Base-by-base conservation (phyloP, 2,113 vertebrate genomes). In the Paedocypris sp. region DNA sequence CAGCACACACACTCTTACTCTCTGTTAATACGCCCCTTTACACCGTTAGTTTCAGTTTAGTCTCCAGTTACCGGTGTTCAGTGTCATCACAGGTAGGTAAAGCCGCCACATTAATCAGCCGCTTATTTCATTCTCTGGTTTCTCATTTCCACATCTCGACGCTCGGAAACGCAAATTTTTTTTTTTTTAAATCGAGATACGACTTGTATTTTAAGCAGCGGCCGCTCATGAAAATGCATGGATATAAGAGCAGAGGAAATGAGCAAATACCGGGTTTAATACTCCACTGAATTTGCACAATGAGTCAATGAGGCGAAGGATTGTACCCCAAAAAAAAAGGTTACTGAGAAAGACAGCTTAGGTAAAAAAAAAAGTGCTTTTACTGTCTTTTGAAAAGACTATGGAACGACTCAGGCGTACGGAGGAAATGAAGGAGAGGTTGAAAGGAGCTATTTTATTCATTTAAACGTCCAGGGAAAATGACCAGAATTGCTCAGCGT, bases 1-100 rank as follows among this genome's bases (percentile, higher is more conserved):
- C 68, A 68, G 25, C 29, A 51, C 2, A 19, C 8, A 48, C 18
- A 16, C 57, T 50, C 51, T 53, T 28, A 13, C 38, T 42, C 9
- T 76, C 70, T 66, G 67, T 74, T 76, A 70, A 72, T 72, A 68
- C 46, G 49, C 50, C 41, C 54, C 41, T 66, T 64, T 67, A 63
- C 63, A 47, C 51, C n/a, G 36, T 23, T 48, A 61, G n/a, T n/a
- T n/a, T n/a, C n/a, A n/a, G n/a, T n/a, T n/a, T n/a, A n/a, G n/a
- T n/a, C n/a, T n/a, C n/a, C n/a, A n/a, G n/a, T 64, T 68, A 70
- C 46, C 62, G 49, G 46, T 36, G 50, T 22, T 65, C 52, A 38
- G 50, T 60, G 49, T 60, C 36, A 50, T 63, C 52, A 66, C 51
- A 60, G 58, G 61, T 35, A 68, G 45, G 68, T 38, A 50, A 54